These are phyloP conservation scores for Pocota personata DNA, from an alignment of 2,888 invertebrate species.

Conservation along the genomic window DNA sequence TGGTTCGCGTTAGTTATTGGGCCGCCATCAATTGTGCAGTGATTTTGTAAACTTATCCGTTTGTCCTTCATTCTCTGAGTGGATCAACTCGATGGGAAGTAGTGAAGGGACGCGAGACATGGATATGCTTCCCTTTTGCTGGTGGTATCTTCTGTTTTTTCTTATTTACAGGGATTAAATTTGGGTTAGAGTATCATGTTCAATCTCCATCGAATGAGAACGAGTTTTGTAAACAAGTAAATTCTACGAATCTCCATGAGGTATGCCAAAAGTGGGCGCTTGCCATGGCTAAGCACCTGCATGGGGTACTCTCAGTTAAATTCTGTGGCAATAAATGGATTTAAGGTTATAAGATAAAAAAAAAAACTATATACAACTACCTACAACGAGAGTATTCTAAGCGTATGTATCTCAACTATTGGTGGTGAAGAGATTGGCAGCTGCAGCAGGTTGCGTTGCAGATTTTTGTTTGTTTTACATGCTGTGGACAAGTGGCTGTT, in stretches of 20 bases:
- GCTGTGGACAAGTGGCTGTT: constrained; percentile 25
- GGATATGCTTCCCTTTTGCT: background rate
- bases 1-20: constrained; percentile 5
- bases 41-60: constrained; percentile 1
- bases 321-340: constrained; percentile 14
- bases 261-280: constrained; percentile 29
- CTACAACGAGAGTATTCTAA: constrained; percentile 25
- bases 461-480: constrained; percentile 1
- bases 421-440: constrained; percentile 14
- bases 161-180: background rate
- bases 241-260: background rate
- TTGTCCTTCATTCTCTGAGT: background rate
- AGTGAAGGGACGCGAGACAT: background rate
- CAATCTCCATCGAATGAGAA: background rate
- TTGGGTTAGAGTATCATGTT: constrained; percentile 8
- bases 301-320: background rate
- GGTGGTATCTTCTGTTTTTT: background rate
- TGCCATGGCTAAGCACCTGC: constrained; percentile 38
- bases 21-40: background rate
- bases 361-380: background rate
- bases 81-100: background rate
- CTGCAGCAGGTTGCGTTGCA: constrained; percentile 8
- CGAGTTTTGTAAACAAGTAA: constrained; percentile 1
- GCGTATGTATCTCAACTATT: constrained; percentile 39
- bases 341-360: constrained; percentile 17